Evolutionary conservation across 2,888 invertebrate genomes (phyloP), one percentile per base, ranked within the genome.

Genomic region (Pyrgus malvae): DNA sequence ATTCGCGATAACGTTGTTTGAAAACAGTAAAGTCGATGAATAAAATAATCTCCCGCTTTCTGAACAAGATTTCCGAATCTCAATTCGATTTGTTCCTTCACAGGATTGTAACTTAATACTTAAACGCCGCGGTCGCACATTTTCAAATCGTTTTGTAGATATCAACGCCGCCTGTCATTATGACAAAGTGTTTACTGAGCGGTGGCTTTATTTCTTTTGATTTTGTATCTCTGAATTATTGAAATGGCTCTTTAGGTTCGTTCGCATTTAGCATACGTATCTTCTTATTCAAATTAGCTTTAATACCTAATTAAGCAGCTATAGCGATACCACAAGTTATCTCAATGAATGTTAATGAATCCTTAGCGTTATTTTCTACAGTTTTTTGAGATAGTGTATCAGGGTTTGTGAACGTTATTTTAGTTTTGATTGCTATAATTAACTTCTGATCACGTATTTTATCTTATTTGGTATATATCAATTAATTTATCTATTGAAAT

Each of bases 61-160:
- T 57, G 66, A 74, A 72, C 72, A 69, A 72, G 71, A 76, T 78
- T 77, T 73, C 70, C 67, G 70, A 68, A 63, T 69, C 63, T 66
- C 67, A 66, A 72, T 76, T 75, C 73, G 69, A 80, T 81, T 79
- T 78, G 72, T 76, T 74, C 66, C 70, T 70, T 69, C 64, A 69
- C 67, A 61, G 65, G 70, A 73, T 74, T 75, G 77, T 81, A 82
- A 83, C 74, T 76, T 76, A 74, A 83, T 81, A 83, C 78, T 74
- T 72, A 73, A 69, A 75, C 74, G 75, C 75, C 76, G 68, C 70
- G 63, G 70, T 72, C 71, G 74, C 76, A 74, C 67, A 65, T 67
- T 70, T 66, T 64, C 63, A 60, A 66, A 67, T 62, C 69, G 65
- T 68, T 75, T 76, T 79, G 71, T 65, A 71, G 79, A 78, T 80